Conservation (phyloP, 2,797 vertebrate species). For the Karalla daura region DNA sequence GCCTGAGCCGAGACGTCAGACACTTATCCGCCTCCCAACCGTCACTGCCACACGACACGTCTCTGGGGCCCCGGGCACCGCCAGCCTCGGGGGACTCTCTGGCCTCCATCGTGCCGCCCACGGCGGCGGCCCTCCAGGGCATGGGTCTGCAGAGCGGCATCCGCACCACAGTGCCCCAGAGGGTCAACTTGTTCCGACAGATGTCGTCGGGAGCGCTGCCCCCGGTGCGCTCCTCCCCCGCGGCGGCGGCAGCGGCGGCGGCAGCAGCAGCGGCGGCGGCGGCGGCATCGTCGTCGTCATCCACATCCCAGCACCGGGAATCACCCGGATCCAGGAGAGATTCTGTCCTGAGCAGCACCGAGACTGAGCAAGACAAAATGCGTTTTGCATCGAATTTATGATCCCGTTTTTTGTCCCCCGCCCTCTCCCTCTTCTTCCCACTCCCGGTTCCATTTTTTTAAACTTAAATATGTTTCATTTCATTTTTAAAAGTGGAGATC, state of each 20-base stretch:
- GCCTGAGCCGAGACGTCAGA: conserved; percentile 92
- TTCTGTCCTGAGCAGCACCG: conserved; percentile 93
- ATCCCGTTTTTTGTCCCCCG: conserved; percentile 89
- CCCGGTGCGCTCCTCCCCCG: conserved; percentile 84
- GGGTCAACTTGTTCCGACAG: conserved; percentile 94
- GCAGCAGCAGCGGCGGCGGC: conserved; percentile 79
- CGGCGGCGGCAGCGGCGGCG: conserved; percentile 75
- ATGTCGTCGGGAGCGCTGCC: conserved; percentile 97
- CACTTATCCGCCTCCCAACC: conserved; percentile 98
- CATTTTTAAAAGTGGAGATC: conserved; percentile 84
- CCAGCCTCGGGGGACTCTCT: conserved; percentile 94
- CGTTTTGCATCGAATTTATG: conserved; percentile 98
- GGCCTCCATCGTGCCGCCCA: conserved; percentile 89
- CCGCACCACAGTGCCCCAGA: conserved; percentile 89
- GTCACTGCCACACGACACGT: conserved; percentile 94
- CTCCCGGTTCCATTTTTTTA: conserved; percentile 63
- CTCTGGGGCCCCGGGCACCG: conserved; percentile 89
- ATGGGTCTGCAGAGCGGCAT: conserved; percentile 85
- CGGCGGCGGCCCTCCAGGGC: conserved; percentile 80
- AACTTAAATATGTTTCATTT: conserved; percentile 78
- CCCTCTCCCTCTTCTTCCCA: too few relatives aligned
- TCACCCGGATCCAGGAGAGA: conserved; percentile 87
- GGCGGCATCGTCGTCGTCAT: conserved; percentile 72
- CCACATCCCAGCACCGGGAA: conserved; percentile 87
- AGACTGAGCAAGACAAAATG: conserved; percentile 97